Evolutionary conservation across 92 coral and sea anemone genomes (phyloP).

Genomic region (Epizoanthus fatuus): DNA sequence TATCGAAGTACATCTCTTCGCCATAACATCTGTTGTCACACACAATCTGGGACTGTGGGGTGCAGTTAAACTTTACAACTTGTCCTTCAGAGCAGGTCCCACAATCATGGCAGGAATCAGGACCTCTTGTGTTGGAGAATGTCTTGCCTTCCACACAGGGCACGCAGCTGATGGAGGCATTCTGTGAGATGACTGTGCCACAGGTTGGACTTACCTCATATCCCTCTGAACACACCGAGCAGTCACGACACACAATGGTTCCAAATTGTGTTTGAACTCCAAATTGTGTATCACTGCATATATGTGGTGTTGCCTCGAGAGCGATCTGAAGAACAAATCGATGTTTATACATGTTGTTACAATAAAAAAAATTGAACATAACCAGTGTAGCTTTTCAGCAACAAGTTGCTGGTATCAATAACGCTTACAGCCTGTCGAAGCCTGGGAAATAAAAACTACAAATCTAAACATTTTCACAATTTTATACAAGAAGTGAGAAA

Average conservation of each 20-base stretch:
- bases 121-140: slow-evolving; percentile 54
- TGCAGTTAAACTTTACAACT: slow-evolving; percentile 56
- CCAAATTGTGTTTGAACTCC: slow-evolving; percentile 47
- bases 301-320: no score
- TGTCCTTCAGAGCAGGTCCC: slow-evolving; percentile 67
- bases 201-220: slow-evolving; percentile 71
- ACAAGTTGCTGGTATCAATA: no score
- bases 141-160: slow-evolving; percentile 60
- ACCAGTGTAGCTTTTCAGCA: no score
- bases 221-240: slow-evolving; percentile 57
- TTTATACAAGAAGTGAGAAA: no score
- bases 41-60: slow-evolving; percentile 49
- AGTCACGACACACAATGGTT: slow-evolving; percentile 42
- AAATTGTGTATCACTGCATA: no score
- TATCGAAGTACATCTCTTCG: slow-evolving; percentile 57
- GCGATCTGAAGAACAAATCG: no score
- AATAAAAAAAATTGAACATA: no score
- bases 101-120: slow-evolving; percentile 64
- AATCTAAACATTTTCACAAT: no score
- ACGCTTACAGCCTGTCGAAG: no score
- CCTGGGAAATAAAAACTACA: no score
- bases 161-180: slow-evolving; percentile 40
- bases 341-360: no score
- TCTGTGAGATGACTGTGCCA: slow-evolving; percentile 41
- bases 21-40: slow-evolving; percentile 60